Conservation (phyloP, 1,140 invertebrate species). For the Yoshiicerus persimilis region DNA sequence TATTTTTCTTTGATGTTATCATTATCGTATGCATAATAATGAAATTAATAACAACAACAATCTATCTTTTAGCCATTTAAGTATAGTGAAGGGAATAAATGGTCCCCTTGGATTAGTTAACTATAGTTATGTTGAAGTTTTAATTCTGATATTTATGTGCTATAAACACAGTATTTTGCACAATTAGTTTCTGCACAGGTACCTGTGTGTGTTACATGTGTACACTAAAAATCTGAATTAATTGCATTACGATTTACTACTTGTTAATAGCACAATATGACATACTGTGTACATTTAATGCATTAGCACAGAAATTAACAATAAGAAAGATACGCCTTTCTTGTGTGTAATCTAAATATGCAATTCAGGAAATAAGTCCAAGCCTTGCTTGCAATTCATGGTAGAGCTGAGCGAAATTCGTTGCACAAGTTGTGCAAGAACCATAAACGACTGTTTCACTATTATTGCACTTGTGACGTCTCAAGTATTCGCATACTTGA, state of each 20-base stretch:
- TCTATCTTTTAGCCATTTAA: too few relatives aligned
- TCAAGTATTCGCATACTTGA: neutral
- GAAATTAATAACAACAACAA: neutral
- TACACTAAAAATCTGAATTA: neutral
- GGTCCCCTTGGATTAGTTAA: too few relatives aligned
- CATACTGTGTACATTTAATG: neutral
- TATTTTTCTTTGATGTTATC: neutral
- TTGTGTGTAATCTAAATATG: neutral
- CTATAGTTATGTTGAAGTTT: too few relatives aligned
- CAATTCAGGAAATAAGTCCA: neutral
- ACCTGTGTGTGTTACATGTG: too few relatives aligned
- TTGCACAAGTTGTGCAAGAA: slow-evolving; percentile 9
- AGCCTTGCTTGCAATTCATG: neutral
- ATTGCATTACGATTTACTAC: neutral
- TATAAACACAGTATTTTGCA: too few relatives aligned
- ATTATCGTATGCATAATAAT: neutral
- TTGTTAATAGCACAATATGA: neutral
- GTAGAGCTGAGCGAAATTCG: neutral
- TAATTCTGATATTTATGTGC: too few relatives aligned
- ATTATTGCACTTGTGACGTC: neutral
- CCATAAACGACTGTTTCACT: neutral
- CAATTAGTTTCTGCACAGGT: too few relatives aligned
- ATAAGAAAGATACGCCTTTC: neutral
- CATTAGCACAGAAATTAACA: neutral
- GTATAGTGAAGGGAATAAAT: too few relatives aligned